A percentile compares a stretch with the other conserved stretches of the same genome.
These are phyloP conservation scores for Dicrostonyx torquatus DNA, from an alignment of 2,797 vertebrate species.

Conservation along the genomic window DNA sequence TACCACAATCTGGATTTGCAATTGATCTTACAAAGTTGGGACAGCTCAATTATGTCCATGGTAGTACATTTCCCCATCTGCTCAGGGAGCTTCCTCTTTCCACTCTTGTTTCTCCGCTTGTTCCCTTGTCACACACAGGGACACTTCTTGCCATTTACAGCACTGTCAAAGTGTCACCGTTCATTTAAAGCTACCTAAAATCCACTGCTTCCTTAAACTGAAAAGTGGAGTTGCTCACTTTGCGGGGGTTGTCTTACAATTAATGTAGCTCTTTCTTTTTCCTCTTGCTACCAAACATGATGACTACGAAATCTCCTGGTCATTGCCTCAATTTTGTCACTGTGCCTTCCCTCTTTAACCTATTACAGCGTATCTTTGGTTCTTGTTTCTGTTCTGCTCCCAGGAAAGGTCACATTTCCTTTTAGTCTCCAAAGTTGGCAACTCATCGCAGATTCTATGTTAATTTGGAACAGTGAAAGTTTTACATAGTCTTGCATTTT, in stretches of 20 bases:
- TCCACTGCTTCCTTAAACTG: not conserved
- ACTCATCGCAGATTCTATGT: not conserved
- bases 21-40: not conserved
- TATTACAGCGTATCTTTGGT: not conserved
- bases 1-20: not conserved
- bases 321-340: not conserved
- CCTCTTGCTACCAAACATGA: not conserved
- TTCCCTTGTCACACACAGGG: not conserved
- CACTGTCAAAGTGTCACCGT: not conserved
- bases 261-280: not conserved
- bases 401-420: slow-evolving; percentile 31
- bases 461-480: not conserved
- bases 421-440: not conserved
- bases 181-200: not conserved
- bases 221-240: not conserved
- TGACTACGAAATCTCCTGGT: too few relatives aligned
- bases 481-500: not conserved
- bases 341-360: not conserved
- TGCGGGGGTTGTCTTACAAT: not conserved
- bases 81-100: not conserved
- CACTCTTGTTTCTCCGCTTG: not conserved
- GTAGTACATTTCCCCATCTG: not conserved
- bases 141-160: not conserved
- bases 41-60: not conserved
- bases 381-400: not conserved